Conservation (phyloP, 2,888 invertebrate species). For the Leptura quadrifasciata region DNA sequence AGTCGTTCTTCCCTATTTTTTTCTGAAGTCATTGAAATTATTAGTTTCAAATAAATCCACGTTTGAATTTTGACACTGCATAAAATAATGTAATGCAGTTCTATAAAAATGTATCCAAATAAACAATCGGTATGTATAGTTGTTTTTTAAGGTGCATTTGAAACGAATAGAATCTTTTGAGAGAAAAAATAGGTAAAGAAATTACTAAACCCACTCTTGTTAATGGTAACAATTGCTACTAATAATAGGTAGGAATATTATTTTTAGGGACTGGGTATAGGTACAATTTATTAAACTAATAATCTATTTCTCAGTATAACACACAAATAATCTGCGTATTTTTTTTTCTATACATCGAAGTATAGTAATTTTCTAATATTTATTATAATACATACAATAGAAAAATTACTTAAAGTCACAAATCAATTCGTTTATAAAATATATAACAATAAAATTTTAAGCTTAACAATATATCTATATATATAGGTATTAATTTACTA, state of each 20-base stretch:
- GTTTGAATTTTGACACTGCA: no score
- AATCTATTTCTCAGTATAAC: constrained; percentile 23
- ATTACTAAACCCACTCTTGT: neutral
- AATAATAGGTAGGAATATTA: constrained; percentile 6
- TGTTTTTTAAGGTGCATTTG: no score
- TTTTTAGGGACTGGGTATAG: constrained; percentile 14
- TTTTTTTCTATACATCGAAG: constrained; percentile 22
- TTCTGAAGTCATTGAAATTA: no score
- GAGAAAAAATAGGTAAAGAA: neutral
- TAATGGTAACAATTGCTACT: constrained; percentile 16
- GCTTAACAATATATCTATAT: constrained; percentile 13
- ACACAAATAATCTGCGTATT: constrained; percentile 17
- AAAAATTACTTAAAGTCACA: constrained; percentile 13
- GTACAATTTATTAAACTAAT: constrained; percentile 23
- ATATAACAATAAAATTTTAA: constrained; percentile 30
- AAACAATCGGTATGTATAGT: no score
- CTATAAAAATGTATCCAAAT: no score
- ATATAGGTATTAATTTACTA: constrained; percentile 18
- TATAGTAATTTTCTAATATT: constrained; percentile 23
- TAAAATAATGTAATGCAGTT: no score
- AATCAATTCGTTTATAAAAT: constrained; percentile 29
- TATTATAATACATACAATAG: constrained; percentile 15
- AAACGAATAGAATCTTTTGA: neutral
- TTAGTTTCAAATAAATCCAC: no score
- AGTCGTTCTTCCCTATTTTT: neutral